Conservation (phyloP, 2,888 invertebrate species). For the Apoderus coryli region DNA sequence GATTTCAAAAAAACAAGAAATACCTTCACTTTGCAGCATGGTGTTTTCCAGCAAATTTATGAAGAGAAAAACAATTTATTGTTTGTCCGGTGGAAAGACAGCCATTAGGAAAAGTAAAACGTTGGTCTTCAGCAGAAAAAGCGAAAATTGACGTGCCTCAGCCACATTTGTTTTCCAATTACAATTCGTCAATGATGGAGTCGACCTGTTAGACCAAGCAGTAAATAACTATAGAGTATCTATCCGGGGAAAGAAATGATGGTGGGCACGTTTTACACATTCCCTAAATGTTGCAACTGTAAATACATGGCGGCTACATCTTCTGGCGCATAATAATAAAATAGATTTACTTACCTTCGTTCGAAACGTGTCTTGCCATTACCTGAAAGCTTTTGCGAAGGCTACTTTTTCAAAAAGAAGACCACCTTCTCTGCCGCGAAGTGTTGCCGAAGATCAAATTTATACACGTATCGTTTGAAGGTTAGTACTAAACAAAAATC, state of each 20-base stretch:
- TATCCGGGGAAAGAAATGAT: not conserved
- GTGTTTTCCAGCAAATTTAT: no score
- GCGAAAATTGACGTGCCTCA: not conserved
- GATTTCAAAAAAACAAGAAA: conserved; percentile 17
- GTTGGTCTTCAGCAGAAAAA: conserved; percentile 1
- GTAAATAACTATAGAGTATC: not conserved
- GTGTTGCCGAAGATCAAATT: no score
- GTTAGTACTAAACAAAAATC: no score
- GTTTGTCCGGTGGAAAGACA: conserved; percentile 9
- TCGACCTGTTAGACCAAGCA: not conserved
- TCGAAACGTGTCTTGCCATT: no score
- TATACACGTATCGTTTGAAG: no score
- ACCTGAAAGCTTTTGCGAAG: no score
- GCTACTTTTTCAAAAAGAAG: no score
- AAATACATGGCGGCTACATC: no score
- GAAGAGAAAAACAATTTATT: conserved; percentile 16
- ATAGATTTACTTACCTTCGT: no score
- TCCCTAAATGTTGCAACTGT: no score
- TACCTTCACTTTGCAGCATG: conserved; percentile 14
- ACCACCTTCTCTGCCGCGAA: no score
- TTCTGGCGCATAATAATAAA: no score
- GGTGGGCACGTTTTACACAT: not conserved
- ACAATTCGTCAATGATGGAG: not conserved
- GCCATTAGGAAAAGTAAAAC: conserved; percentile 1
- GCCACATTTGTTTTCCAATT: not conserved